Base-by-base conservation (phyloP, 2,113 vertebrate genomes). In the Sinocyclocheilus rhinocerous region DNA sequence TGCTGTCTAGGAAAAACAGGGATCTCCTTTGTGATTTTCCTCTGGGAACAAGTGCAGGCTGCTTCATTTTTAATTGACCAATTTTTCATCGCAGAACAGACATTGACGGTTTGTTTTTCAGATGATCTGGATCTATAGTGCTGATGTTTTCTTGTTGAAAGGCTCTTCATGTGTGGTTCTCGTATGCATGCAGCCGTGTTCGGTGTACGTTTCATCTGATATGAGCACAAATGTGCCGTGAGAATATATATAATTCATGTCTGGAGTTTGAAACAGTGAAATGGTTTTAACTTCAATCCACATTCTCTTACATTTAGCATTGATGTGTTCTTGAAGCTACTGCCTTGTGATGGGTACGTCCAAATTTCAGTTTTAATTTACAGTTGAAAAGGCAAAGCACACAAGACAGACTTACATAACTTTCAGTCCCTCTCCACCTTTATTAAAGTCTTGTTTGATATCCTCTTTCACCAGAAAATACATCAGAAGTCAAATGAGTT, bases 281-380 rank as follows among this genome's bases (percentile, higher is more conserved):
- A 82, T 26, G 61, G 61, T 82, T 82, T 82, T 82, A 67, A 50
- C 39, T 50, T 63, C 77, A n/a, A 13, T 13, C 33, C 52, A 22
- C 29, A 59, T 80, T 80, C 20, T 63, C 78, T 80, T 42, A 36
- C 10, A 1, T 12, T 22, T 20, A 6, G 39, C 39, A 4, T 5
- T 10, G 45, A 16, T 81, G 78, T 45, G 39, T 24, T 81, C 22
- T 29, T 22, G 50, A 57, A 57, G 18, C 50, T 33, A 22, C 4
- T 6, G 15, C 15, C 76, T 78, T 48, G 73, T 76, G 42, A 76
- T 48, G 45, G 12, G 75, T 76, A 15, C n/a, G 50, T 76, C 52
- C 10, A 1, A 36, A 20, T 16, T 81, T 24, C 13, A 4, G 12
- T 26, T 77, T 59, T 59, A 59, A 79, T 79, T 57, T 10, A 36